These are phyloP conservation scores for Pseudomyrmex concolor DNA, from an alignment of 1,140 invertebrate genomes.

Conservation along the genomic window DNA sequence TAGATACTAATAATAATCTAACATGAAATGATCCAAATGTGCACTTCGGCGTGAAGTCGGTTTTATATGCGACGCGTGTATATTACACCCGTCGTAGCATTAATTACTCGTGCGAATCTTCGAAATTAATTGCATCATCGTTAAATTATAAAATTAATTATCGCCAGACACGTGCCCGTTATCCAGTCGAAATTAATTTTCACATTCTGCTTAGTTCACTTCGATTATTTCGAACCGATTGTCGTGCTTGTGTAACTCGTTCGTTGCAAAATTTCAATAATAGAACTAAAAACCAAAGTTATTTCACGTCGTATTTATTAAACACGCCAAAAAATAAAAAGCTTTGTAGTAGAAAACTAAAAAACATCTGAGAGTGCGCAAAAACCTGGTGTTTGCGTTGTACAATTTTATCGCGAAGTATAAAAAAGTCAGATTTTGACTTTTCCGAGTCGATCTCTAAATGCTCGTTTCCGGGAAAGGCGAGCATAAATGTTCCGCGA, in stretches of 20 bases:
- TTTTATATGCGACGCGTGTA: constrained; percentile 49
- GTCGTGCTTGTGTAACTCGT: neutral
- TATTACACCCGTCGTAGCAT: constrained; percentile 47
- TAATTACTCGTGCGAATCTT: constrained; percentile 58
- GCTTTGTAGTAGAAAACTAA: neutral
- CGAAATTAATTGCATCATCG: constrained; percentile 56
- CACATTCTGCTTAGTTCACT: constrained; percentile 19
- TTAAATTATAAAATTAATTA: constrained; percentile 59
- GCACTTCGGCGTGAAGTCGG: constrained; percentile 50
- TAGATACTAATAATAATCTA: constrained; percentile 60
- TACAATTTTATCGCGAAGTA: constrained; percentile 12
- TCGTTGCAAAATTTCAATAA: constrained; percentile 9
- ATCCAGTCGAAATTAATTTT: constrained; percentile 48
- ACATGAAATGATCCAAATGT: constrained; percentile 54
- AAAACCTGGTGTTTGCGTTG: neutral
- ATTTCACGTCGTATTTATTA: neutral
- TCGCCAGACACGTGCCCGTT: constrained; percentile 4
- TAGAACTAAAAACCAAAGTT: neutral
- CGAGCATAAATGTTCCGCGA: constrained; percentile 31
- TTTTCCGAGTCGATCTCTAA: constrained; percentile 33
- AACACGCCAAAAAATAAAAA: neutral
- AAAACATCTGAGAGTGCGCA: neutral
- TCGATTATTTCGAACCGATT: constrained; percentile 41
- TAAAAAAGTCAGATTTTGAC: neutral
- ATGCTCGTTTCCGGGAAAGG: constrained; percentile 4